phyloP scores from a whole-genome alignment of 2,113 vertebrate genomes.

The Hemibagrus wyckioides region DNA sequence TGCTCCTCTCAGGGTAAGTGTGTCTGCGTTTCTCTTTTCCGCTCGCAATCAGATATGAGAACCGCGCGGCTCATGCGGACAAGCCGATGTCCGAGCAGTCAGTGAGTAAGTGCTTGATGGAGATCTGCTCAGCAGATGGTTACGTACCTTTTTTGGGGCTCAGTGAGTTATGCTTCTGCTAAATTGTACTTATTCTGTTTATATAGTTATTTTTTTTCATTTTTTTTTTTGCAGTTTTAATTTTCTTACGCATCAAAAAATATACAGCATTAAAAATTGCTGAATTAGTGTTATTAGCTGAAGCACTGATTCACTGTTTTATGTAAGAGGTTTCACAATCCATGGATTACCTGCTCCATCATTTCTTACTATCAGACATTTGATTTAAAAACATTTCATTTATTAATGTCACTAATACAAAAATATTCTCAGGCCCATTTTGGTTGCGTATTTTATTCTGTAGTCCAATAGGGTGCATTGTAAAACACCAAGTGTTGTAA shows the following conservation, averaged over 20 bases:
- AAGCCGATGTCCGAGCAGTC: constrained; percentile 24
- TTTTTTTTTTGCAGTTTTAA: no score
- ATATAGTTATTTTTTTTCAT: neutral
- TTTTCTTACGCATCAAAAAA: neutral
- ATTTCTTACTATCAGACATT: neutral
- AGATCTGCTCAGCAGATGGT: constrained; percentile 31
- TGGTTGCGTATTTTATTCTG: neutral
- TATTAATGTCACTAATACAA: neutral
- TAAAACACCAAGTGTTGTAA: neutral
- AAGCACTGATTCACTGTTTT: neutral
- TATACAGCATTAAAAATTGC: neutral
- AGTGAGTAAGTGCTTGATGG: neutral
- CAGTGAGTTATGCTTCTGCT: constrained; percentile 20
- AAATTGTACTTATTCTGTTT: constrained; percentile 24
- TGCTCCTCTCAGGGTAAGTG: constrained; percentile 56
- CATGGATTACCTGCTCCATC: neutral
- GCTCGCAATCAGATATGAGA: constrained; percentile 20
- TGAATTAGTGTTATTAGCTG: neutral
- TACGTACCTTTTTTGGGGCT: constrained; percentile 25
- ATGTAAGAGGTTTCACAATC: neutral
- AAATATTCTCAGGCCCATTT: constrained; percentile 4
- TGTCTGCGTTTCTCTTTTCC: constrained; percentile 35
- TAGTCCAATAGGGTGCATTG: neutral
- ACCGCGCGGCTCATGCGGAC: constrained; percentile 12
- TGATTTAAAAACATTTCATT: neutral